Base-by-base conservation (phyloP, 2,888 invertebrate species). In the Acanthosepion lycidas region DNA sequence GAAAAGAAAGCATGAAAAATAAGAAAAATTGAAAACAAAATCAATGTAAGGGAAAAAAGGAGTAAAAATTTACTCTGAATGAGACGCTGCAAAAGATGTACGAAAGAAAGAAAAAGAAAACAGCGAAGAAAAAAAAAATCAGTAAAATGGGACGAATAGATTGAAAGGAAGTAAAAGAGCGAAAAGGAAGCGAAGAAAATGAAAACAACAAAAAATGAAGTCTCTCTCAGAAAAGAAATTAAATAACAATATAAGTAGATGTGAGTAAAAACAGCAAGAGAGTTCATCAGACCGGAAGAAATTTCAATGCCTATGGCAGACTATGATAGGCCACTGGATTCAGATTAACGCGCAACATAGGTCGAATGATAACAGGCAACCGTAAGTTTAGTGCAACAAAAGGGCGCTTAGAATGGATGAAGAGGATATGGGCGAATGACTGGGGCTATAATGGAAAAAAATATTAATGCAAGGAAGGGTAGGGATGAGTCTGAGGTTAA, bases 271-370 rank as follows among this genome's bases (percentile, higher is more conserved):
- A 33, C n/a, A 78, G 78, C 78, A 33, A 78, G 78, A n/a, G 78
- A 78, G 78, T 78, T 78, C n/a, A n/a, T 9, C 78, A n/a, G 78
- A 78, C 78, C n/a, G 78, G 78, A 78, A 78, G n/a, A 78, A 78
- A 33, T n/a, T 78, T 78, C 78, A 78, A 15, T 33, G 78, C 78
- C 78, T n/a, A n/a, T 78, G 78, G 78, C 78, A n/a, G 15, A 33
- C 15, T 78, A n/a, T 78, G n/a, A 78, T n/a, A 78, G 78, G 18
- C n/a, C 15, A n/a, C 9, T 78, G 78, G n/a, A 78, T 33, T n/a
- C n/a, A n/a, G 78, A n/a, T 18, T 78, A n/a, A 33, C n/a, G 15
- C 78, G 18, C 78, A 64, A 64, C 64, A 28, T 26, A 64, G 78
- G 78, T 78, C 78, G 78, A 78, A n/a, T n/a, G 78, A 78, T 78